Evolutionary conservation across 2,113 vertebrate species (phyloP), one percentile per base, ranked within the genome.

Genomic region (Cryptomyrus ogoouensis): DNA sequence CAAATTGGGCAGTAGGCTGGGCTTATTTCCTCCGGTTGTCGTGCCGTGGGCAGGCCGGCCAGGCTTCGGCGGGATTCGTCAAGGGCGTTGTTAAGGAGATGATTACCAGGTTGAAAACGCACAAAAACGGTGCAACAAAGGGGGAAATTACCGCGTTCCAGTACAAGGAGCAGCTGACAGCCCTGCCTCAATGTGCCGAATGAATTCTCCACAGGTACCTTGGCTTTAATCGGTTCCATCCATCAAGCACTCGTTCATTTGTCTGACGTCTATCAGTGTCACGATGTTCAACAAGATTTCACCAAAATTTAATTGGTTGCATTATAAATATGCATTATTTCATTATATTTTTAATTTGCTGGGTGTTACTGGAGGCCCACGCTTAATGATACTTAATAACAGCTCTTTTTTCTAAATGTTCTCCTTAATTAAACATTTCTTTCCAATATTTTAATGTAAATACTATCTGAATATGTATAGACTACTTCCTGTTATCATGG

Each of bases 91-190:
- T 53, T 87, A 53, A 35, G 85, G 47, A 87, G 10, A 53, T 35
- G 50, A 53, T 53, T 35, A 35, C 5, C 17, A 31, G 49, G 85
- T 52, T 53, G n/a, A 53, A 87, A 87, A 53, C 50, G 47, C 47
- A 50, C 6, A 47, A 52, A 35, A 47, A 87, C 31, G 1, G 17
- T 49, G 50, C 49, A 56, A 35, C 47, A 35, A 56, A 87, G 85
- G 85, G 31, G 85, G 31, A 87, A 87, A 87, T 87, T 56, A 87
- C 49, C 13, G 49, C n/a, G 85, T 87, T 87, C 85, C 85, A 87
- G 49, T 53, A 87, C 49, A 39, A 19, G 27, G 50, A 31, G 49
- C n/a, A 52, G 13, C 85, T 87, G 85, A 87, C 85, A 52, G 85
- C 49, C 31, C n/a, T 21, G 49, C 27, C 31, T 53, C 49, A 47